Evolutionary conservation across 1,140 invertebrate genomes (phyloP), one percentile per base, ranked within the genome.

Genomic region (Chymomyza costata): DNA sequence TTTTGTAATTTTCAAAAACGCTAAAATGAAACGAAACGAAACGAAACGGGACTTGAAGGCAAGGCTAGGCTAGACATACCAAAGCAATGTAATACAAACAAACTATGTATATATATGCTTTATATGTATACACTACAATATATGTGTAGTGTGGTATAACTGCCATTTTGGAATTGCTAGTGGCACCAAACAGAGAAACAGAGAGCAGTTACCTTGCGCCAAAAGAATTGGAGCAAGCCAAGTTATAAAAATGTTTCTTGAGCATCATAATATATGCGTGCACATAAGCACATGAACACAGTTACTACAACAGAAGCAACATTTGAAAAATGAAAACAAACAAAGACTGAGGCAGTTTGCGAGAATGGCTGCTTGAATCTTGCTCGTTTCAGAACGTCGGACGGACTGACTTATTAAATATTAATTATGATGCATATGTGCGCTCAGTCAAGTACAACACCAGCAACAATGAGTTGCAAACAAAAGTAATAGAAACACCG

Each of bases 151-250:
- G 51, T 59, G 46, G 54, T 61, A 63, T 63, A 59, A 21, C 19
- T 11, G 8, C 18, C 40, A 48, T 44, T 59, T 59, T 52, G 40
- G 40, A 37, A 38, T 58, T 21, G 40, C 54, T 51, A 55, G 37
- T 48, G 28, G 43, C 51, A 57, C 32, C 37, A 53, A 66, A 55
- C 45, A 40, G 47, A 70, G 61, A 70, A 43, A 39, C 39, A 16
- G 38, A 34, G 32, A 44, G 47, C 44, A 31, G 44, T 39, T 48
- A 44, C 47, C 65, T 69, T 69, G 65, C 65, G 51, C 54, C 59
- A 60, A 58, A 37, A 66, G 73, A 78, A 80, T 68, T 80, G 60
- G 73, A 80, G 73, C 73, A 80, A 74, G 74, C 64, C 73, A 65
- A 80, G 73, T 64, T 80, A 64, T 80, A 81, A 73, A 80, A 80